Percentiles rank a stretch among this genome's conserved stretches.
phyloP scores from a whole-genome alignment of 1,140 invertebrate genomes.

The Lordiphosa collinella region DNA sequence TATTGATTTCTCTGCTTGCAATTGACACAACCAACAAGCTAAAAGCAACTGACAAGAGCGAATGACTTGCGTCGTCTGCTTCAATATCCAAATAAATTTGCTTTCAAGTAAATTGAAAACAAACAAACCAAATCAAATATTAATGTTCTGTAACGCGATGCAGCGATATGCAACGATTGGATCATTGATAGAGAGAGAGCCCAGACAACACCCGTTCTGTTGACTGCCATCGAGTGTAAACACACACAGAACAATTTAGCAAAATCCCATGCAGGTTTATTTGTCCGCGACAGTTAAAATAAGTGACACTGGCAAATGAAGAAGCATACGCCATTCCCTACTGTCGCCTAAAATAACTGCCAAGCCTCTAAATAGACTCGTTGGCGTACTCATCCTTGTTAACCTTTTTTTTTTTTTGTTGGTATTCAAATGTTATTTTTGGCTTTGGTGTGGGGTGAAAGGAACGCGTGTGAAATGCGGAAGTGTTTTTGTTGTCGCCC shows the following conservation, averaged over 20 bases:
- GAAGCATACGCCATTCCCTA: slow-evolving; percentile 12
- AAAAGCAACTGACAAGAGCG: neutral
- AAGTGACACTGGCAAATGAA: slow-evolving; percentile 61
- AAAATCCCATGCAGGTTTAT: slow-evolving; percentile 41
- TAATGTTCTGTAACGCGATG: slow-evolving; percentile 53
- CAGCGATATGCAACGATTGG: slow-evolving; percentile 36
- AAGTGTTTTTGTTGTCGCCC: slow-evolving; percentile 56
- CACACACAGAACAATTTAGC: slow-evolving; percentile 51
- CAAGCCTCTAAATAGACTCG: slow-evolving; percentile 42
- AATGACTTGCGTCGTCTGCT: slow-evolving; percentile 18
- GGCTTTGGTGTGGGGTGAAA: slow-evolving; percentile 13
- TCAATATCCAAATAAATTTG: slow-evolving; percentile 54
- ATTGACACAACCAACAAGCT: too few relatives aligned
- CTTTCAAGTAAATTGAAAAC: slow-evolving; percentile 68
- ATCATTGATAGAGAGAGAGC: slow-evolving; percentile 19
- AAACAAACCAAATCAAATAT: slow-evolving; percentile 71
- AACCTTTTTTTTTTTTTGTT: slow-evolving; percentile 26
- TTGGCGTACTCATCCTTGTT: slow-evolving; percentile 24
- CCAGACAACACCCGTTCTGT: neutral
- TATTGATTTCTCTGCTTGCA: neutral
- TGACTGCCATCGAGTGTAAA: neutral
- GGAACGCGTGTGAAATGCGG: slow-evolving; percentile 63
- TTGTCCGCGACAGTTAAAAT: slow-evolving; percentile 30
- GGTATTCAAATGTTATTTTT: slow-evolving; percentile 73
- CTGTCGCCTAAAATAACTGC: slow-evolving; percentile 30